Evolutionary conservation across 1,140 invertebrate genomes (phyloP).

Genomic region (Panonychus citri): DNA sequence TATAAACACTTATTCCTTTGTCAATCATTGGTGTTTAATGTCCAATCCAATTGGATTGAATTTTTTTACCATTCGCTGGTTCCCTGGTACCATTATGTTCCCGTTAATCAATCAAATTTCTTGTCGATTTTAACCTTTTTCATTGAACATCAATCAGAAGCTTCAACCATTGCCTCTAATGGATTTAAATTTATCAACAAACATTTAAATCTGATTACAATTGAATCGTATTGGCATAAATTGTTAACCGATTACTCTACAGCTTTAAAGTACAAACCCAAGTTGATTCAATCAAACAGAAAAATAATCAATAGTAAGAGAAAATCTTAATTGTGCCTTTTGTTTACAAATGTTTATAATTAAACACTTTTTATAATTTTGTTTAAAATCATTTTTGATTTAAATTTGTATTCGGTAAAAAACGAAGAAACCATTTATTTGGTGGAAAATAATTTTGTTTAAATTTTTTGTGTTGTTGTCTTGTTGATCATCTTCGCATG

Average conservation of each 20-base stretch:
- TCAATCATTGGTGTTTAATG: constrained; percentile 80
- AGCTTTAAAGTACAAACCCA: constrained; percentile 10
- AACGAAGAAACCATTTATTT: no score
- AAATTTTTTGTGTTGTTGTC: no score
- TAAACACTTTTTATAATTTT: no score
- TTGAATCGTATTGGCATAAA: constrained; percentile 65
- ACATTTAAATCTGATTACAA: constrained; percentile 54
- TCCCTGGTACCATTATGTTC: constrained; percentile 90
- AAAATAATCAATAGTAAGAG: no score
- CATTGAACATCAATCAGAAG: constrained; percentile 44
- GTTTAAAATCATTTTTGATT: no score
- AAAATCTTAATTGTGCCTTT: background rate
- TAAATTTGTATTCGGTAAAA: no score
- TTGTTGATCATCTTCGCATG: no score
- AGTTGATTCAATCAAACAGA: no score
- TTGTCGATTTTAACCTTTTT: constrained; percentile 50
- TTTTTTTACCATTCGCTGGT: constrained; percentile 79
- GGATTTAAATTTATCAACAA: constrained; percentile 59
- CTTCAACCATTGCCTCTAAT: constrained; percentile 50
- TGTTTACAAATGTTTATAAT: no score
- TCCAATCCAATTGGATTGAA: constrained; percentile 79
- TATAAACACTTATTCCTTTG: constrained; percentile 88
- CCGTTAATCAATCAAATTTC: constrained; percentile 46
- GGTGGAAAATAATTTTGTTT: no score
- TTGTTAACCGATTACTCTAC: constrained; percentile 51